Percentiles rank a stretch among this genome's conserved stretches.
phyloP scores from a whole-genome alignment of 2,888 invertebrate genomes.

The Hirtodrosophila trivittata region DNA sequence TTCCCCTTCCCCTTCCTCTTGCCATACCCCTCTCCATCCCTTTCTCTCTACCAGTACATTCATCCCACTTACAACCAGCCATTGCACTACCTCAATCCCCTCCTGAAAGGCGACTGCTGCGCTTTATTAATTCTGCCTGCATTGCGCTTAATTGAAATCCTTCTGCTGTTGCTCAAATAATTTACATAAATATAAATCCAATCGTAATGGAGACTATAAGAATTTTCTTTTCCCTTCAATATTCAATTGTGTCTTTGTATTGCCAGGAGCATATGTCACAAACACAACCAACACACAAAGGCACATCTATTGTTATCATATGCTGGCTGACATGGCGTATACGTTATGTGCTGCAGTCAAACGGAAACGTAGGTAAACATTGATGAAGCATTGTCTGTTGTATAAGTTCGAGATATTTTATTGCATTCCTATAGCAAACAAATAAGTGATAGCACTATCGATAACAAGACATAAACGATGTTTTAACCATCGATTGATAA shows the following conservation, averaged over 20 bases:
- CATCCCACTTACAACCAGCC: neutral
- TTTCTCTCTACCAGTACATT: conserved; percentile 1
- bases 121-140: conserved; percentile 69
- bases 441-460: too few species aligned
- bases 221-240: neutral
- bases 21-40: neutral
- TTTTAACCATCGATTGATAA: too few species aligned
- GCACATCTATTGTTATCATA: neutral
- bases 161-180: conserved; percentile 44
- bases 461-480: too few species aligned
- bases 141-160: conserved; percentile 70
- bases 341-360: too few species aligned
- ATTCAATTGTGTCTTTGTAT: conserved; percentile 11
- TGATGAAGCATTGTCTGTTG: too few species aligned
- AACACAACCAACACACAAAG: too few species aligned
- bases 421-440: too few species aligned
- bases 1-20: neutral
- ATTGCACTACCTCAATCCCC: conserved; percentile 17
- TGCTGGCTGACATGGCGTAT: conserved; percentile 9
- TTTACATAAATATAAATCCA: conserved; percentile 52
- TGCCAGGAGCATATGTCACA: too few species aligned
- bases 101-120: conserved; percentile 22
- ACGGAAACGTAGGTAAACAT: too few species aligned
- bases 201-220: conserved; percentile 3
- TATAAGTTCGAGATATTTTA: too few species aligned